Evolutionary conservation across 2,888 invertebrate genomes (phyloP), one percentile per base, ranked within the genome.

Genomic region (Oscheius onirici): DNA sequence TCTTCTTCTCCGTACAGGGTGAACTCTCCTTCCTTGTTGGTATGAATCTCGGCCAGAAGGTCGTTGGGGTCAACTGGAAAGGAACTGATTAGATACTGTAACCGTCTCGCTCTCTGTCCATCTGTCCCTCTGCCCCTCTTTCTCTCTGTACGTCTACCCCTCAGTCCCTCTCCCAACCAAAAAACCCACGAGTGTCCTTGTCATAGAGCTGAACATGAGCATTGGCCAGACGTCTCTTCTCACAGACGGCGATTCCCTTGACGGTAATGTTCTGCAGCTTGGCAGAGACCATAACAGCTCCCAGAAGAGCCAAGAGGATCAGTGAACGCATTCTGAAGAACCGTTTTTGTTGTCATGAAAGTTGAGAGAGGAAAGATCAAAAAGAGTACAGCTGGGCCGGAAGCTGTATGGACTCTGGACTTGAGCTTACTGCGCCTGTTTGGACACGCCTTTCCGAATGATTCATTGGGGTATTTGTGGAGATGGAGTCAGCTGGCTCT

Each of bases 1-100:
- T 81, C 78, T 51, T 82, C 79, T 65, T 77, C 78, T 65, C 82
- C 82, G 73, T 71, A 78, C 41, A 82, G 43, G 44, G 71, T 72
- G 74, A 82, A 82, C 58, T 80, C 79, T 54, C 82, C 82, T 60
- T 82, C 78, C 34, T 68, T 75, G 73, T 82, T 79, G 66, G 82
- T 81, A 61, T 79, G 79, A 10, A 82, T 77, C 13, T 61, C 49
- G n/a, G 78, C 74, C 34, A 82, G 70, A 22, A 78, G 75, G 60
- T 82, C 82, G 67, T 82, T 79, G 49, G 80, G 82, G 65, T 82
- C 82, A 49, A 82, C 82, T 82, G 58, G 60, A 78, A 76, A 22
- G n/a, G n/a, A n/a, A n/a, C n/a, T n/a, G n/a, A n/a, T n/a, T n/a
- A n/a, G n/a, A n/a, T n/a, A n/a, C n/a, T n/a, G n/a, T n/a, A n/a